Evolutionary conservation across 2,113 vertebrate genomes (phyloP).

Genomic region (Neolamprologus caudopunctatus): DNA sequence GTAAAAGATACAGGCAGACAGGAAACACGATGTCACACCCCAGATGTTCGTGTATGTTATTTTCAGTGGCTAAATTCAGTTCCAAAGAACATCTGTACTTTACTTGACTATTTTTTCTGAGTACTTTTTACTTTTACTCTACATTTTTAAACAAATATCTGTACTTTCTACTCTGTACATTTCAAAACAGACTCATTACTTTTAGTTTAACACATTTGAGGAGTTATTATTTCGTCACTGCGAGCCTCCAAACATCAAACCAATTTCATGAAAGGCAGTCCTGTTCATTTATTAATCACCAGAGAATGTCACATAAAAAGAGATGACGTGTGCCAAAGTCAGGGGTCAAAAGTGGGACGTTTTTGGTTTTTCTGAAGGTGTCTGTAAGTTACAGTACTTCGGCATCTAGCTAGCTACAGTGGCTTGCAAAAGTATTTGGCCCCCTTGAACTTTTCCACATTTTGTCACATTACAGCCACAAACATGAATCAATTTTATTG

Average conservation of each 20-base stretch:
- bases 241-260: background rate
- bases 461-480: background rate
- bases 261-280: background rate
- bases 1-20: background rate
- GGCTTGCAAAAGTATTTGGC: rapidly evolving
- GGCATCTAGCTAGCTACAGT: background rate
- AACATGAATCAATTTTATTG: rapidly evolving
- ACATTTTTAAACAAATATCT: background rate
- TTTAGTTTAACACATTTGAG: background rate
- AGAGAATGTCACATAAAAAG: background rate
- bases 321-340: background rate
- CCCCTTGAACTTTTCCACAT: background rate
- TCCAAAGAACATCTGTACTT: background rate
- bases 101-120: background rate
- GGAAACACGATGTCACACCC: background rate
- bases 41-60: background rate
- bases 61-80: background rate
- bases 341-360: background rate
- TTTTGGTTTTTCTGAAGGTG: background rate
- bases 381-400: background rate
- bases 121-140: background rate
- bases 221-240: background rate
- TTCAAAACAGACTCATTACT: background rate
- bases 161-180: background rate
- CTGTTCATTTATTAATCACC: background rate